A percentile compares a stretch with the other conserved stretches of the same genome.
Conservation (phyloP, 2,113 vertebrate species). For the Campylomormyrus numenius region DNA sequence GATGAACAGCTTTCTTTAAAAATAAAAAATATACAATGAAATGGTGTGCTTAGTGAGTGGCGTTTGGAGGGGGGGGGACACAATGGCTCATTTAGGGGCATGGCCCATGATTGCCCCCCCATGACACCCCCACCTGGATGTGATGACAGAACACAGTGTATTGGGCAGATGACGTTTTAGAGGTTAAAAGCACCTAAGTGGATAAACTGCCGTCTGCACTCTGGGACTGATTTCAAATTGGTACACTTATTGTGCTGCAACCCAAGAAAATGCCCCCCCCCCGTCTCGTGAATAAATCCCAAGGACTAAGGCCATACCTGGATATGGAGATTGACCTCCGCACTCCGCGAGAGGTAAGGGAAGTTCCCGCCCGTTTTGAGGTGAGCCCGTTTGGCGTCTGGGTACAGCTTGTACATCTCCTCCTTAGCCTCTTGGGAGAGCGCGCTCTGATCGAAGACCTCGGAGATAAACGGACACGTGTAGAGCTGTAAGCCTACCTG, state of each 20-base stretch:
- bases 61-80: background rate
- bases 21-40: background rate
- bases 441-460: constrained; percentile 98
- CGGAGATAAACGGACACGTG: background rate
- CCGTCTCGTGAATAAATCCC: background rate
- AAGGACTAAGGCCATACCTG: constrained; percentile 62
- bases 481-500: background rate
- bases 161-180: background rate
- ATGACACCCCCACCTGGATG: background rate
- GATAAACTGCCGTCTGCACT: background rate
- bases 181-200: background rate
- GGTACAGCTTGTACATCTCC: constrained; percentile 97
- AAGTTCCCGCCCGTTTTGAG: constrained; percentile 97
- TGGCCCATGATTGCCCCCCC: background rate
- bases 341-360: constrained; percentile 88
- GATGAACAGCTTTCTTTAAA: background rate
- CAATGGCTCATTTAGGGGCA: background rate
- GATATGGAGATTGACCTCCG: constrained; percentile 93
- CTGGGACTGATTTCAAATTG: background rate
- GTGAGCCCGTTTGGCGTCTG: constrained; percentile 86
- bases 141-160: background rate
- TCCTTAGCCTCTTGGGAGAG: constrained; percentile 92
- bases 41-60: background rate
- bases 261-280: background rate
- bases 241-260: background rate